Evolutionary conservation across 2,888 invertebrate genomes (phyloP), one percentile per base, ranked within the genome.

Genomic region (Hypena proboscidalis): DNA sequence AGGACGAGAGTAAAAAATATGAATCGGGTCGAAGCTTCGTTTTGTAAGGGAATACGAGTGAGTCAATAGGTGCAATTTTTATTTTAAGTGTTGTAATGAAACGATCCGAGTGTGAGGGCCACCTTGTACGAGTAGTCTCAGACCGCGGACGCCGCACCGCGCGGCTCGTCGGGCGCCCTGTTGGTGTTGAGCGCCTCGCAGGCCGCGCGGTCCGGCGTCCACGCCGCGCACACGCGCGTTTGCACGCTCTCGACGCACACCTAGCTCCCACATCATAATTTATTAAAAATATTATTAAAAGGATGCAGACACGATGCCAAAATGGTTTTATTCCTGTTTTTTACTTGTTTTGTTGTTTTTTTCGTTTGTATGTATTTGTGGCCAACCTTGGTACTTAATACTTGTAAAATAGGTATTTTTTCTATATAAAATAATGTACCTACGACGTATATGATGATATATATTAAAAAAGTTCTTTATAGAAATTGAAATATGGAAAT

Each of bases 291-390:
- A 84, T 78, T 81, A 82, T 83, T 79, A 78, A 85, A 84, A 80
- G 71, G 74, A 83, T 77, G 85, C 86, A 86, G 85, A 88, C 86
- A 83, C 88, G 88, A 89, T 89, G 90, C 90, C 90, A 90, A 90
- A 90, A 89, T 89, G 89, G 88, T 90, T 88, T 85, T 84, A 88
- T 88, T 87, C 89, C 88, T 87, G 87, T 89, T 88, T 88, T 84
- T 88, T 85, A 83, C 83, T 89, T 87, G 85, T 89, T 90, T 87
- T 88, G 85, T 90, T 89, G 81, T 85, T 87, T 87, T 83, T 72
- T 87, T 83, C 83, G 85, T 88, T 89, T 86, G 84, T 87, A 85
- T 86, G 86, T 89, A 88, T 88, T 85, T 85, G 88, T 90, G 89
- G 88, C 90, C 90, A 86, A 89, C 71, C 84, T 89, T 83, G 90